Conservation (phyloP, 2,113 vertebrate genomes). For the Osmerus eperlanus region DNA sequence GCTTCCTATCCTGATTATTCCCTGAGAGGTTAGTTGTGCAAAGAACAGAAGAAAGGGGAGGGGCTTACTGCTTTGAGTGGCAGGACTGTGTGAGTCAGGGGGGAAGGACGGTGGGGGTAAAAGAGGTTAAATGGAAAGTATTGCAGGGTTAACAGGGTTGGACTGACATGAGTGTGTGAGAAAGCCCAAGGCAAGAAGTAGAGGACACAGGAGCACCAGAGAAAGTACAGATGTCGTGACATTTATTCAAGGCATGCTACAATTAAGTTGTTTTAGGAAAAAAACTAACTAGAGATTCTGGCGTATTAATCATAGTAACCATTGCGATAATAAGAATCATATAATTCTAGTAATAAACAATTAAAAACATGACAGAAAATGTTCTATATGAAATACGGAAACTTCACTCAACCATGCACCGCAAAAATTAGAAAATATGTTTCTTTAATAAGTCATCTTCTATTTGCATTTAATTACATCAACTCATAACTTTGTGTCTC, state of each 20-base stretch:
- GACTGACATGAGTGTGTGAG: slow-evolving; percentile 32
- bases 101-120: too few species aligned
- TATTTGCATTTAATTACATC: slow-evolving; percentile 79
- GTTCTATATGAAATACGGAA: slow-evolving; percentile 73
- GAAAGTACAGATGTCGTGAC: slow-evolving; percentile 74
- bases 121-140: not conserved
- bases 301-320: slow-evolving; percentile 46
- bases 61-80: not conserved
- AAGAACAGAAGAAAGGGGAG: not conserved
- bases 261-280: slow-evolving; percentile 76
- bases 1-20: too few species aligned
- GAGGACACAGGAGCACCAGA: slow-evolving; percentile 74
- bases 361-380: slow-evolving; percentile 64
- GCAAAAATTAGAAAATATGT: slow-evolving; percentile 78
- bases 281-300: slow-evolving; percentile 63
- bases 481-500: slow-evolving; percentile 62
- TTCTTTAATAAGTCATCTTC: slow-evolving; percentile 81
- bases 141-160: slow-evolving; percentile 14
- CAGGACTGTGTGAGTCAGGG: not conserved
- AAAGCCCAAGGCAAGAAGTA: slow-evolving; percentile 64
- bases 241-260: slow-evolving; percentile 85
- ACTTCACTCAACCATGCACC: slow-evolving; percentile 75
- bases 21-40: not conserved
- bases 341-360: slow-evolving; percentile 67
- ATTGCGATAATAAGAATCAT: slow-evolving; percentile 33